Base-by-base conservation (phyloP, 37 sponge, comb jelly and placozoan species). In the Chondrosia reniformis region DNA sequence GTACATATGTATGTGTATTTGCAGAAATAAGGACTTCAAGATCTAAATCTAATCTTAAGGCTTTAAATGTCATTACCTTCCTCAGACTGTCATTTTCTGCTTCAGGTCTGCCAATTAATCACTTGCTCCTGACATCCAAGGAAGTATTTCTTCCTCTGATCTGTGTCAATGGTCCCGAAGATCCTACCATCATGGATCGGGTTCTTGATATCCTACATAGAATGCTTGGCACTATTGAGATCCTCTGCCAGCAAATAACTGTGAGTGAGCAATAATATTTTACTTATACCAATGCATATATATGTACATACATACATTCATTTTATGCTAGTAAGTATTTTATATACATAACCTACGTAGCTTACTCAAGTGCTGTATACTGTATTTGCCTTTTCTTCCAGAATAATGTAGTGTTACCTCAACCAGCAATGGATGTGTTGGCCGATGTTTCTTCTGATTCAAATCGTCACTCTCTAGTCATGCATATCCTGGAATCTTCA, bases 401-500 rank as follows among this genome's bases (percentile, higher is more conserved):
- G 80, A 88, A 85, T 39, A 39, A 77, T 46, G 87, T 95, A 37
- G 88, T 95, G 43, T 63, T 95, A 9, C 93, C 96, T n/a, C 82
- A 88, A 4, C 96, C 96, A 3, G 84, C 89, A n/a, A 73, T 95
- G 10, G 81, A 88, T 46, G 84, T 89, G 30, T 71, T 92, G 42
- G 84, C 85, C 27, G 87, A 85, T 32, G 76, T 80, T 45, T 79
- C 79, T 63, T 46, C 65, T 1, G 56, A 30, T 76, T 22, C 63
- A 5, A 71, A 77, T 49, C 71, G 84, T 22, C 63, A 66, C 21
- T 40, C 45, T 33, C 76, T 66, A 6, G 84, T 95, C 30, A 59
- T 95, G 10, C 90, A 88, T 56, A 74, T 95, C 5, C 81, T 95
- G 63, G 97, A 96, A 85, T 77, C 94, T 2, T 79, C 86, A 25